These are phyloP conservation scores for Euzetes globulus DNA, from an alignment of 2,888 invertebrate species.

Conservation along the genomic window DNA sequence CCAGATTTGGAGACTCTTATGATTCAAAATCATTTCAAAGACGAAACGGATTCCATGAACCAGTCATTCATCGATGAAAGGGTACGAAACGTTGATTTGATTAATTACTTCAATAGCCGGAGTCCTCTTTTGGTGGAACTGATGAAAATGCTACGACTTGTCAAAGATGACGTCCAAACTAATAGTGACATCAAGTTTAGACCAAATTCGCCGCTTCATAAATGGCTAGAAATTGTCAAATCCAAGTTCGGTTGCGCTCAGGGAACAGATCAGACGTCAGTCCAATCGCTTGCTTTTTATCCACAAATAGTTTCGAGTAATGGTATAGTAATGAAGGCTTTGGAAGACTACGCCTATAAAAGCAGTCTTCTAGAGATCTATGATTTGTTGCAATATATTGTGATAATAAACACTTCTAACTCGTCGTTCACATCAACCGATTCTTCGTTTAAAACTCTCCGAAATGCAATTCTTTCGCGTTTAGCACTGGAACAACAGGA, in stretches of 20 bases:
- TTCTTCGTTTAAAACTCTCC: constrained; percentile 33
- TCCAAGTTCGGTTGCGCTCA: constrained; percentile 23
- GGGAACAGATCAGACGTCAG: neutral
- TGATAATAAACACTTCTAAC: constrained; percentile 5
- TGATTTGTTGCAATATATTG: constrained; percentile 27
- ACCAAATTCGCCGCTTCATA: constrained; percentile 22
- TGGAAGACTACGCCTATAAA: constrained; percentile 32
- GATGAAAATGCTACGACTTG: constrained; percentile 30
- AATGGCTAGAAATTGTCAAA: constrained; percentile 32
- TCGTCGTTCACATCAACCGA: constrained; percentile 3
- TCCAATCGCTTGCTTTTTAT: constrained; percentile 32
- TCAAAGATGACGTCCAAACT: constrained; percentile 12
- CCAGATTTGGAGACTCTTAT: constrained; percentile 19
- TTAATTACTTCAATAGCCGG: constrained; percentile 33
- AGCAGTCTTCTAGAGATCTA: constrained; percentile 31
- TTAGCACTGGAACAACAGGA: constrained; percentile 33
- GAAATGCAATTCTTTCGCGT: constrained; percentile 34
- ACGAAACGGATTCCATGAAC: constrained; percentile 1
- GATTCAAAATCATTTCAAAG: constrained; percentile 33
- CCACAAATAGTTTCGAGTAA: constrained; percentile 32
- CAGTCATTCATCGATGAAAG: neutral
- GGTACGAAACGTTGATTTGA: constrained; percentile 30
- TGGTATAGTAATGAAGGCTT: constrained; percentile 30
- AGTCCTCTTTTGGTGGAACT: constrained; percentile 36
- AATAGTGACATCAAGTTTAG: constrained; percentile 6